phyloP scores from a whole-genome alignment of 1,140 invertebrate species.

The Reticulitermes speratus region DNA sequence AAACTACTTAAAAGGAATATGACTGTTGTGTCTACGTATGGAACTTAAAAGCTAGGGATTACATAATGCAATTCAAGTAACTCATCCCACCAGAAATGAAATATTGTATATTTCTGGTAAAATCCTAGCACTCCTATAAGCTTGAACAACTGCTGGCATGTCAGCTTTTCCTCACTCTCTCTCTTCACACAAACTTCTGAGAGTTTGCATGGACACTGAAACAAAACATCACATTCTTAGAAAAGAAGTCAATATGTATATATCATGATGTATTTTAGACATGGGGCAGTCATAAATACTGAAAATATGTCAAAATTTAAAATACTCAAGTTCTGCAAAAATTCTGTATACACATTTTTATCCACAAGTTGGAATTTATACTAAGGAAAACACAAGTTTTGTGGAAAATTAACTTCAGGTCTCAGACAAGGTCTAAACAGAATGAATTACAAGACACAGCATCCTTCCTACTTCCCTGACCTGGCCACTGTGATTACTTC shows the following conservation, averaged over 20 bases:
- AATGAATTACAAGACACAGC: background rate
- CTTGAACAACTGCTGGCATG: too few species aligned
- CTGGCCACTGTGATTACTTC: too few species aligned
- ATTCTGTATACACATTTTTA: background rate
- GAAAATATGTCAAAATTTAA: background rate
- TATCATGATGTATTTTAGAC: too few species aligned
- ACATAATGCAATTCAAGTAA: too few species aligned
- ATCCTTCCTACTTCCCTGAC: too few species aligned
- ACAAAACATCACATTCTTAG: background rate
- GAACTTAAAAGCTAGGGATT: too few species aligned
- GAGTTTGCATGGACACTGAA: slow-evolving; percentile 22
- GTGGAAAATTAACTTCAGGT: background rate
- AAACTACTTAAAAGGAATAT: too few species aligned
- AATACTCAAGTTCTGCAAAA: background rate
- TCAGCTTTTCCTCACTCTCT: background rate
- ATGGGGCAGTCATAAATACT: background rate
- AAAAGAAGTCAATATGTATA: background rate
- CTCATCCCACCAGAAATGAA: too few species aligned
- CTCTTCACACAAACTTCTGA: background rate
- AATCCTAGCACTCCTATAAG: too few species aligned
- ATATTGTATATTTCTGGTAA: too few species aligned
- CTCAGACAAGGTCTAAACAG: background rate
- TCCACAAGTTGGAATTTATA: background rate
- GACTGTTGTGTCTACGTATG: too few species aligned
- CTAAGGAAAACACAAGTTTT: background rate